Base-by-base conservation (phyloP, 1,140 invertebrate genomes). In the Drosophila seguyi region DNA sequence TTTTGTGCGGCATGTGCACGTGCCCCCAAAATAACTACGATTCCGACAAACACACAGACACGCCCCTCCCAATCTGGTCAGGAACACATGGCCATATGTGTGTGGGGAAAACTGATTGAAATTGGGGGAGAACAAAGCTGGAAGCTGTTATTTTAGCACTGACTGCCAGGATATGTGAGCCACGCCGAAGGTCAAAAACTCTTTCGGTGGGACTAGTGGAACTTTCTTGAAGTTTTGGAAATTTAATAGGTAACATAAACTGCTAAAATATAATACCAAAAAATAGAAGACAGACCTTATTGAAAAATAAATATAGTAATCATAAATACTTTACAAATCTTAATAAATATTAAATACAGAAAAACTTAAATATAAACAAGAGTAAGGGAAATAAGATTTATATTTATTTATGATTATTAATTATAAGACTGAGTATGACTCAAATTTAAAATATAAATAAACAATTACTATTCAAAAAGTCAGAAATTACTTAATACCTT, bases 1-100 rank as follows among this genome's bases (percentile, higher is more conserved):
- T 52, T 66, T 56, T 56, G 52, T 36, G 59, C 50, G 31, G 20
- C 31, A 22, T 60, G 57, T 66, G 47, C 83, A 87, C 84, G 71
- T 83, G 75, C 57, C 80, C 55, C 55, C 55, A 73, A 66, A 88
- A 87, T 87, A 84, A 88, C 84, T 87, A 83, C 82, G 74, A 87
- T 87, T 87, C 60, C 68, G 25, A 39, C 56, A 65, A 11, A 45
- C 39, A 41, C 56, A 52, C 25, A 56, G 44, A 71, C 1, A n/a
- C n/a, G 20, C 29, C 50, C 18, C 29, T 6, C 14, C 45, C 66
- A 52, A 68, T 68, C 50, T 52, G n/a, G 59, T 22, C 36, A 11
- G 14, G 10, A 36, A 41, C 42, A 76, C 2, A n/a, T n/a, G 7
- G 25, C 8, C 4, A 16, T 47, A 3, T 16, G 13, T 48, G 41